Percentiles rank a stretch among this genome's conserved stretches.
These are phyloP conservation scores for Maconellicoccus hirsutus DNA, from an alignment of 1,140 invertebrate genomes.

Conservation along the genomic window DNA sequence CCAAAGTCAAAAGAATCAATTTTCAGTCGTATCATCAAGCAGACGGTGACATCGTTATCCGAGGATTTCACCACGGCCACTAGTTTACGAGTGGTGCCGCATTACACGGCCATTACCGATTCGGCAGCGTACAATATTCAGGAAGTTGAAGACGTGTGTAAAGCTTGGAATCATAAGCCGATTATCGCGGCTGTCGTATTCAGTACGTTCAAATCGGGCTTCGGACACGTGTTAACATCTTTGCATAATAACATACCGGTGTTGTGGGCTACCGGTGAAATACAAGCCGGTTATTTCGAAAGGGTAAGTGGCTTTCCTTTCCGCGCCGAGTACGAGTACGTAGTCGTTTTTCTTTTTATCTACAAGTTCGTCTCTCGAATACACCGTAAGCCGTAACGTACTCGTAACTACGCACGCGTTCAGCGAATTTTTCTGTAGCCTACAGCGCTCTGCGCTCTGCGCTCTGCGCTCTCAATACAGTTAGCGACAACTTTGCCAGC, in stretches of 20 bases:
- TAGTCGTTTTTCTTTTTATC: no score
- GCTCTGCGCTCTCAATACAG: no score
- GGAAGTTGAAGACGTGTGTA: slow-evolving; percentile 13
- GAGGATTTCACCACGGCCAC: slow-evolving; percentile 20
- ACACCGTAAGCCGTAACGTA: no score
- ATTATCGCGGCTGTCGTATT: slow-evolving; percentile 26
- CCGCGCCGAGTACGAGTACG: no score
- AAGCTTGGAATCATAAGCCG: slow-evolving; percentile 16
- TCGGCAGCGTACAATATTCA: background rate
- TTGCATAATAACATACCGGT: slow-evolving; percentile 25
- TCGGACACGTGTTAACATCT: slow-evolving; percentile 24
- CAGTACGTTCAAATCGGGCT: slow-evolving; percentile 15
- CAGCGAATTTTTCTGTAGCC: no score
- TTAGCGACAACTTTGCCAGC: no score
- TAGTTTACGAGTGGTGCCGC: background rate
- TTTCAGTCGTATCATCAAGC: slow-evolving; percentile 24
- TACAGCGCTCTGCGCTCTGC: no score
- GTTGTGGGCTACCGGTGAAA: slow-evolving; percentile 25
- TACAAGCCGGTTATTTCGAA: slow-evolving; percentile 23
- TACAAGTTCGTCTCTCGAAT: no score
- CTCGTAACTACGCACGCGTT: no score
- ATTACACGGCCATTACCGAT: background rate
- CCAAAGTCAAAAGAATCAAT: slow-evolving; percentile 20
- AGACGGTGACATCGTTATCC: slow-evolving; percentile 18
- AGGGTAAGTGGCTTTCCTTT: slow-evolving; percentile 20